Evolutionary conservation across 2,113 vertebrate species (phyloP), one percentile per base, ranked within the genome.

Genomic region (Nansenia antarctica): DNA sequence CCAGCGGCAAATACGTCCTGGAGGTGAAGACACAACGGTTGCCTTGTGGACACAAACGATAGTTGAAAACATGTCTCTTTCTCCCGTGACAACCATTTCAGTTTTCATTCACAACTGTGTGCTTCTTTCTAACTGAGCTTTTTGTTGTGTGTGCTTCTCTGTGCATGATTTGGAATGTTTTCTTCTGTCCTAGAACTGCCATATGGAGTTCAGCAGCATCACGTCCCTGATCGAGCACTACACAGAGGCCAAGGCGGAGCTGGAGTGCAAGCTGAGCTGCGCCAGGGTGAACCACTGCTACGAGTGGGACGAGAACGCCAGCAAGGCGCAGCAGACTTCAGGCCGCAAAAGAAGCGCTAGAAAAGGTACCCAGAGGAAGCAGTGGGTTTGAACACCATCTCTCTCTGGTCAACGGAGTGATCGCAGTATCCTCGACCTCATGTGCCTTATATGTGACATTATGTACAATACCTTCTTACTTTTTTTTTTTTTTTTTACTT

Each of bases 241-340:
- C 81, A 92, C 93, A 0, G 85, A 88, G 11, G 55, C 2, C 0
- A 80, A 69, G 2, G 89, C 86, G 0, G 91, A 94, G 76, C 91
- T 96, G 79, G 93, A 94, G 73, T 94, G 90, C 63, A 86, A 70
- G 14, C 82, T 98, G 49, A 90, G 78, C 81, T 87, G 83, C 2
- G 93, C 94, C 18, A 91, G 91, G 0, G 77, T 94, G 30, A 98
- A 98, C 85, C 96, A 96, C 29, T 85, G 91, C 78, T 98, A 98
- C 0, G 94, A 98, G 87, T 93, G 94, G 82, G 92, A 85, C 72
- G 91, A 85, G 91, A 93, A 58, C 0, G 22, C 22, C 3, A 9
- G 5, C 31, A 62, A 62, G n/a, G 66, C 42, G 1, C 69, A 14
- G 22, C 75, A 66, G n/a, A n/a, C n/a, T n/a, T n/a, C n/a, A 52